Evolutionary conservation across 2,113 vertebrate species (phyloP).

Genomic region (Mesembrinibis cayennensis): DNA sequence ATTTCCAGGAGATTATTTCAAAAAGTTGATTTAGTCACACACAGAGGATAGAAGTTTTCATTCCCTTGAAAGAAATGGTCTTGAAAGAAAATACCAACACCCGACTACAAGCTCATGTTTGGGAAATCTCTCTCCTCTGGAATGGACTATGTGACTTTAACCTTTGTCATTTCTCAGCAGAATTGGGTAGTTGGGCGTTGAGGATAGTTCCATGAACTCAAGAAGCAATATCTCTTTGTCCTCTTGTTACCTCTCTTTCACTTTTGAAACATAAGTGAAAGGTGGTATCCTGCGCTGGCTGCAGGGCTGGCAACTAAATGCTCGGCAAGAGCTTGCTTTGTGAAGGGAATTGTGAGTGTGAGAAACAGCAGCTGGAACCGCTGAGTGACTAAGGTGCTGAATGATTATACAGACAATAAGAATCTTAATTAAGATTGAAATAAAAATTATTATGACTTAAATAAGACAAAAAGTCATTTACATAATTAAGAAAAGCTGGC

Average conservation of each 20-base stretch:
- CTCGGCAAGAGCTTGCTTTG: neutral
- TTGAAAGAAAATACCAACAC: neutral
- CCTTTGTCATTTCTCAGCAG: neutral
- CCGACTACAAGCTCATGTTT: neutral
- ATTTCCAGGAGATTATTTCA: neutral
- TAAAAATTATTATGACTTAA: slow-evolving; percentile 36
- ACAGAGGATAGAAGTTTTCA: neutral
- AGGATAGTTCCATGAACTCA: neutral
- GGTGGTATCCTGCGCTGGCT: neutral
- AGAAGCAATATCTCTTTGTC: neutral
- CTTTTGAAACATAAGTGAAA: neutral
- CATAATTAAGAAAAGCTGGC: slow-evolving; percentile 25
- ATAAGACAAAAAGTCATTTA: slow-evolving; percentile 36
- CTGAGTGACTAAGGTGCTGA: neutral
- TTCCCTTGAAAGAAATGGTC: neutral
- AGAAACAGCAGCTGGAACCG: neutral
- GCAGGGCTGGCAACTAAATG: neutral
- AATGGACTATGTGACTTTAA: neutral
- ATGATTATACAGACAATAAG: neutral
- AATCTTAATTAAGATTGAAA: slow-evolving; percentile 4
- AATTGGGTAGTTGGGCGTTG: neutral
- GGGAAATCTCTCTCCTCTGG: neutral
- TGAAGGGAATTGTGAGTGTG: neutral
- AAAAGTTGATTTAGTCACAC: neutral
- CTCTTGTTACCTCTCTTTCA: neutral